Percentiles rank a stretch among this genome's conserved stretches.
Evolutionary conservation across 2,797 vertebrate genomes (phyloP).

Genomic region (Salmo trutta): DNA sequence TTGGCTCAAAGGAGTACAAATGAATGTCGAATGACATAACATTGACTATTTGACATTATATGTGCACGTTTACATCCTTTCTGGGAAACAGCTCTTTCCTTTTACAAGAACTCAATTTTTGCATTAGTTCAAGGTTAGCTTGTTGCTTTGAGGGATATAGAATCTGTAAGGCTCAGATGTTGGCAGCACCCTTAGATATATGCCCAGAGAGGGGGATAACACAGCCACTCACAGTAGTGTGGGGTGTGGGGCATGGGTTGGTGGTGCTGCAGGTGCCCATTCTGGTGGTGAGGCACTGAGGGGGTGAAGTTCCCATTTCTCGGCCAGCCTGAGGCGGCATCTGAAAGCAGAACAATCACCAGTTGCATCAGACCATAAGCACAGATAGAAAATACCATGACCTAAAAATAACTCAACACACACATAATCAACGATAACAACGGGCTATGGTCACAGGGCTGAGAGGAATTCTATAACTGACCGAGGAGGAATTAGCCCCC

Average conservation of each 20-base stretch:
- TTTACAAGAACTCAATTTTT: background rate
- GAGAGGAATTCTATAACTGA: no score
- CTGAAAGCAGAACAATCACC: constrained; percentile 61
- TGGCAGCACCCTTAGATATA: background rate
- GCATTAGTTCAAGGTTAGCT: background rate
- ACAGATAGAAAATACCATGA: no score
- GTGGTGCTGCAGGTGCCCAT: constrained; percentile 95
- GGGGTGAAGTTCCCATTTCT: constrained; percentile 88
- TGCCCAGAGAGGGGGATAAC: no score
- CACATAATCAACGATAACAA: no score
- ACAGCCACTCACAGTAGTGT: constrained; percentile 90
- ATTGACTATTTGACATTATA: background rate
- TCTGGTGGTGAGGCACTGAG: constrained; percentile 91
- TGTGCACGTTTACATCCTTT: background rate
- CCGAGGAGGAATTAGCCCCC: no score
- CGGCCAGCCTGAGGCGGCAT: constrained; percentile 88
- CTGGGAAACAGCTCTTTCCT: background rate
- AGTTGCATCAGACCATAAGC: background rate
- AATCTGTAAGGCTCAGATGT: background rate
- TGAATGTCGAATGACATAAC: background rate
- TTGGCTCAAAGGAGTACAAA: background rate
- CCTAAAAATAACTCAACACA: no score
- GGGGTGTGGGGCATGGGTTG: constrained; percentile 92
- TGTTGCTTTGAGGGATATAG: background rate
- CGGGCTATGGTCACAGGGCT: no score